Base-by-base conservation (phyloP, 2,888 invertebrate genomes). In the Morpho achilles region DNA sequence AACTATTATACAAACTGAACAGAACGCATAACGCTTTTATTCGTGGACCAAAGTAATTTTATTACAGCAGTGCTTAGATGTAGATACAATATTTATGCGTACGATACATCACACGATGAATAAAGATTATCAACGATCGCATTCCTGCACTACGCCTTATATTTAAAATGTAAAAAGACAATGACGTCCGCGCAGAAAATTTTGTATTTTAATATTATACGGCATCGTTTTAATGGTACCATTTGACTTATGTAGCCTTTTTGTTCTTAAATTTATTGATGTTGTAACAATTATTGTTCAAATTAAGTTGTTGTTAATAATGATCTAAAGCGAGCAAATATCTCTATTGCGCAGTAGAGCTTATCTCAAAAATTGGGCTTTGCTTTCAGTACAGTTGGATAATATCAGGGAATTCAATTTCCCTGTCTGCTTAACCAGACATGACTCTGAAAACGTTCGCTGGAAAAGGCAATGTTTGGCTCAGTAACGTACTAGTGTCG, bases 21-120 rank as follows among this genome's bases (percentile, higher is more conserved):
- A 53, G 46, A 53, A 53, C 16, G 40, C 41, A 40, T 47, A 45
- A 53, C 16, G 45, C 45, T 39, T 16, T 53, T 46, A 46, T 41
- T 53, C 16, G 16, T 53, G 16, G 8, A 42, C 23, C 32, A 7
- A 42, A 42, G 47, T 50, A 54, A 46, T 58, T 58, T 58, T 58
- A 58, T 58, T 54, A 48, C 54, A 54, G 23, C 41, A 10, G 23
- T 54, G 42, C 23, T 48, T 42, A 42, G 48, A 54, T 68, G 65
- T 56, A 61, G 59, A 60, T 61, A 59, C 51, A 56, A 52, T 56
- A 58, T 59, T 53, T 64, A 61, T 60, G 49, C 43, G 45, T n/a
- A 32, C 52, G 60, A 55, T 59, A 49, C 50, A 63, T 60, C 60
- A 45, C 40, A 42, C 7, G 10, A 42, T 23, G 42, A 44, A 58